phyloP scores from a whole-genome alignment of 1,140 invertebrate species.

The Pachypsylla venusta region DNA sequence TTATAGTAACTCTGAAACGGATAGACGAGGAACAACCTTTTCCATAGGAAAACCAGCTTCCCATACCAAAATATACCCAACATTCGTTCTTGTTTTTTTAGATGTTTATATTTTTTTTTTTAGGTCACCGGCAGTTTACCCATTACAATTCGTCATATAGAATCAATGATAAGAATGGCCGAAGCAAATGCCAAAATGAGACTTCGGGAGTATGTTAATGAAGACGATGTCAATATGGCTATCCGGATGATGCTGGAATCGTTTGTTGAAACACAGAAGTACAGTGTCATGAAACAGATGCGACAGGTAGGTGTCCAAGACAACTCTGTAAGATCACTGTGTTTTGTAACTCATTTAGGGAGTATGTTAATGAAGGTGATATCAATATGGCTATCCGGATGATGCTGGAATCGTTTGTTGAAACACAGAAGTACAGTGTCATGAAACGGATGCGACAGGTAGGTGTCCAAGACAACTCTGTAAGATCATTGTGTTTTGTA shows the following conservation, averaged over 20 bases:
- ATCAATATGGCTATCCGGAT: conserved; percentile 94
- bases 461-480: conserved; percentile 19
- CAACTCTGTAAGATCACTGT: too few relatives aligned
- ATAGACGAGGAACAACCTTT: too few relatives aligned
- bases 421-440: conserved; percentile 95
- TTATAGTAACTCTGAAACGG: too few relatives aligned
- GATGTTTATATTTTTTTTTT: too few relatives aligned
- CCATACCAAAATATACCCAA: too few relatives aligned
- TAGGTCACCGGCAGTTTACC: conserved; percentile 88
- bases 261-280: conserved; percentile 97
- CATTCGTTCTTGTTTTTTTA: too few relatives aligned
- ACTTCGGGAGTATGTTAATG: conserved; percentile 78
- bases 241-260: conserved; percentile 94
- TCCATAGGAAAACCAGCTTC: too few relatives aligned
- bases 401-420: conserved; percentile 95
- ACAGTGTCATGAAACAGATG: conserved; percentile 94
- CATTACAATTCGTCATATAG: conserved; percentile 96
- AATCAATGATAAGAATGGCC: conserved; percentile 94
- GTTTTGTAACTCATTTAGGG: conserved; percentile 48
- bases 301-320: conserved; percentile 48
- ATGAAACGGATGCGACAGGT: conserved; percentile 92
- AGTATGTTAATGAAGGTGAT: conserved; percentile 87
- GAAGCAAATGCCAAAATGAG: conserved; percentile 96
- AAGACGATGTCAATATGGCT: conserved; percentile 94
- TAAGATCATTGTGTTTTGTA: not conserved